Conservation (phyloP, 2,113 vertebrate genomes). For the Tetrao urogallus region DNA sequence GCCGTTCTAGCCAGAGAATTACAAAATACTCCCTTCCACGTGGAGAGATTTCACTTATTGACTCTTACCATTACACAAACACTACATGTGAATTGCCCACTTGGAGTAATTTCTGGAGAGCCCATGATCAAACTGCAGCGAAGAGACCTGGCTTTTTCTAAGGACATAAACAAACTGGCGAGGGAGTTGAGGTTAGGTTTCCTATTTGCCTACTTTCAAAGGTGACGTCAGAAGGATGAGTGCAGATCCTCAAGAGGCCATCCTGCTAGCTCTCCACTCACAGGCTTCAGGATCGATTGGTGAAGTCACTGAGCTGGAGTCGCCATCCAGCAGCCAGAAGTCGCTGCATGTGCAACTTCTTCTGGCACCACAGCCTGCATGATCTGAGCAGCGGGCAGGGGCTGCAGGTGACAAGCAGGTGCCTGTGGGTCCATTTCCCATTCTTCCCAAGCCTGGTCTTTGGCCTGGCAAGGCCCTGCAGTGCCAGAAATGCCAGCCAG, state of each 20-base stretch:
- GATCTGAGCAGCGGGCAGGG: not conserved
- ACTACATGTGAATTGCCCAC: conserved; percentile 26
- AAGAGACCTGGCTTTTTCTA: not conserved
- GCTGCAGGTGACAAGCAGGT: not conserved
- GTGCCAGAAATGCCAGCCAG: not conserved
- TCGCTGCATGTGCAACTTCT: not conserved
- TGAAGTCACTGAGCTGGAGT: not conserved
- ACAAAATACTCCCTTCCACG: not conserved
- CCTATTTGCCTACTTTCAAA: not conserved
- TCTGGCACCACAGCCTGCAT: not conserved
- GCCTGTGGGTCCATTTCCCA: not conserved
- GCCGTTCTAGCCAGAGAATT: not conserved
- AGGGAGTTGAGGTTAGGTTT: not conserved
- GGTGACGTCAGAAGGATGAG: not conserved
- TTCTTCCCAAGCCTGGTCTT: not conserved
- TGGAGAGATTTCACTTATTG: not conserved
- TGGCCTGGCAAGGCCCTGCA: not conserved
- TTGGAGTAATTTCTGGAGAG: not conserved
- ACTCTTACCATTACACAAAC: conserved; percentile 27
- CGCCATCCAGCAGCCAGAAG: not conserved
- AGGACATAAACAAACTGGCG: not conserved
- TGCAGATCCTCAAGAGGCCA: not conserved
- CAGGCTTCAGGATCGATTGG: not conserved
- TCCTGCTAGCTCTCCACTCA: not conserved
- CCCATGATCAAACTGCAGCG: not conserved